phyloP scores from a whole-genome alignment of 2,113 vertebrate species.

The Caracal caracal region DNA sequence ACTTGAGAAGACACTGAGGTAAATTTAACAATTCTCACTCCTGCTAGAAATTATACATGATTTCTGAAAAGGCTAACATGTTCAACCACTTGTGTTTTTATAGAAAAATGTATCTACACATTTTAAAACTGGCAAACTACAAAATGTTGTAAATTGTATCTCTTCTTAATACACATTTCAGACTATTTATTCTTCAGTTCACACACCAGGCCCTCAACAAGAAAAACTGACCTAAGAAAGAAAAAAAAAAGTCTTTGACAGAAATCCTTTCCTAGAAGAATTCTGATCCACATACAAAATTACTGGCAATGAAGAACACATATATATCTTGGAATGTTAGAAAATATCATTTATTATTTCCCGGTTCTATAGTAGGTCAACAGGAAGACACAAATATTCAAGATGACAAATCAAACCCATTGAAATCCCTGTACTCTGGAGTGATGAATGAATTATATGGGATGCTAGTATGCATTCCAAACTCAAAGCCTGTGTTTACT shows the following conservation, averaged over 20 bases:
- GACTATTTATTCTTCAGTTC: not conserved
- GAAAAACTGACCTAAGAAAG: not conserved
- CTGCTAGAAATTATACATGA: not conserved
- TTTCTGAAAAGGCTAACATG: not conserved
- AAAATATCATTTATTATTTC: not conserved
- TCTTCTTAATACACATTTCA: not conserved
- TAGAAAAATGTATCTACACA: not conserved
- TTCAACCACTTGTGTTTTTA: not conserved
- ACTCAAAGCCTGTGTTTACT: not conserved
- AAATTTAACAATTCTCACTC: not conserved
- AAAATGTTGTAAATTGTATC: not conserved
- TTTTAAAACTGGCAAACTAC: not conserved
- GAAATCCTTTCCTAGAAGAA: not conserved
- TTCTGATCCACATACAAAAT: slow-evolving; percentile 22
- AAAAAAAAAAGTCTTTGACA: not conserved
- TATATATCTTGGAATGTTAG: not conserved
- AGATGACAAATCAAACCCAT: not conserved
- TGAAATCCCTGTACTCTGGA: not conserved
- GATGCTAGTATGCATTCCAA: not conserved
- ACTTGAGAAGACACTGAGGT: not conserved
- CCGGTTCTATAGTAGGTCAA: not conserved
- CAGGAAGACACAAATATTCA: not conserved
- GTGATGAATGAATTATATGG: not conserved
- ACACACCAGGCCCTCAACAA: not conserved
- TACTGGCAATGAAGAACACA: not conserved